Evolutionary conservation across 2,888 invertebrate species (phyloP).

Genomic region (Campopleginae sp.): DNA sequence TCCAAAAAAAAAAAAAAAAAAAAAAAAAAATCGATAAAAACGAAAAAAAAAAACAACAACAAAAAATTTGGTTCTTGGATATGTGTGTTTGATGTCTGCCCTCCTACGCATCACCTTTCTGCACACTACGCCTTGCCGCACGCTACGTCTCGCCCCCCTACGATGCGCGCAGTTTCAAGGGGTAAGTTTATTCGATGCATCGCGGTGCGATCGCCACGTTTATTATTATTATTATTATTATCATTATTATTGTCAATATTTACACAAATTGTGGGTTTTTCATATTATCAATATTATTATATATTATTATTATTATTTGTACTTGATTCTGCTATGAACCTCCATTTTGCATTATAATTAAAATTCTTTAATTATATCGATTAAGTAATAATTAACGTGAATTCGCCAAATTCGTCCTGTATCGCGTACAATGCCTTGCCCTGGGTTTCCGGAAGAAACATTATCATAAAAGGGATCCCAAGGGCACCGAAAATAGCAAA

Average conservation of each 20-base stretch:
- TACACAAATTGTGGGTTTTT: not conserved
- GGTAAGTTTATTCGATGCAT: conserved; percentile 78
- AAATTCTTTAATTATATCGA: not conserved
- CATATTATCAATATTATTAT: not conserved
- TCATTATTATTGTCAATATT: not conserved
- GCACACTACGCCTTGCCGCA: conserved; percentile 80
- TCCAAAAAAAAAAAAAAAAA: conserved; percentile 66
- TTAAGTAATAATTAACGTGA: conserved; percentile 18
- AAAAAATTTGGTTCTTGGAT: conserved; percentile 78
- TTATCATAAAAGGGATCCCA: conserved; percentile 65
- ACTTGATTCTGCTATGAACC: not conserved
- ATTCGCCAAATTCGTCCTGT: conserved; percentile 67
- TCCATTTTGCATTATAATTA: not conserved
- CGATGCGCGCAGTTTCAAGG: conserved; percentile 81
- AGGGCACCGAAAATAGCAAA: conserved; percentile 70
- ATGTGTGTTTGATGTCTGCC: conserved; percentile 82
- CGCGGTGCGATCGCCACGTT: conserved; percentile 57
- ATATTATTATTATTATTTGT: not conserved
- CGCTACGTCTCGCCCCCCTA: conserved; percentile 77
- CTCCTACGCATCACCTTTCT: conserved; percentile 81
- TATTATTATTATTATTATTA: conserved; percentile 41
- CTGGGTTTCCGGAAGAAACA: conserved; percentile 67
- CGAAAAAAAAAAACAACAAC: conserved; percentile 69
- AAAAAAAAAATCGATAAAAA: conserved; percentile 57
- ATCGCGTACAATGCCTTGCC: conserved; percentile 67